These are phyloP conservation scores for Apolygus lucorum DNA, from an alignment of 1,140 invertebrate genomes.

Conservation along the genomic window DNA sequence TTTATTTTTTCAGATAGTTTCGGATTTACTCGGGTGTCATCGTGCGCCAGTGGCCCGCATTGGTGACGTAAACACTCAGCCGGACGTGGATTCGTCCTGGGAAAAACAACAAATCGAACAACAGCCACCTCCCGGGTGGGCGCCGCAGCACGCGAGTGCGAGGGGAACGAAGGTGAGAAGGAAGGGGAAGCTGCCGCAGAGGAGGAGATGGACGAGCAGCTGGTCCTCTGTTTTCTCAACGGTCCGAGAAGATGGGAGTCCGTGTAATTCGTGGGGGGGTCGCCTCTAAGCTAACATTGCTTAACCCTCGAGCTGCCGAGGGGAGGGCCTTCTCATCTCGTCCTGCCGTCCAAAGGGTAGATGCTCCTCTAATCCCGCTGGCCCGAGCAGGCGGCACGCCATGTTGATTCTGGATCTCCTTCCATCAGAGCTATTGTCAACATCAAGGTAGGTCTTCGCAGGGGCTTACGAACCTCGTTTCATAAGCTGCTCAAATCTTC, in stretches of 20 bases:
- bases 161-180: background rate
- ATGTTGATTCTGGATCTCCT: constrained; percentile 13
- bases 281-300: constrained; percentile 11
- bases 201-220: background rate
- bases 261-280: constrained; percentile 1
- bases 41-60: no score
- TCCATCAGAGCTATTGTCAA: constrained; percentile 8
- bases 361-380: background rate
- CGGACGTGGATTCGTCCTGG: no score
- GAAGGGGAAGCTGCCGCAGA: background rate
- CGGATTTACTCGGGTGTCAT: no score
- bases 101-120: no score
- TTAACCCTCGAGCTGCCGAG: background rate
- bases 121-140: no score
- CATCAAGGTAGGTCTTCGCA: constrained; percentile 8
- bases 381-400: constrained; percentile 4
- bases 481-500: no score
- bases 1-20: no score
- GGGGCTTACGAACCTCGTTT: no score
- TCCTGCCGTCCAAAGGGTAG: constrained; percentile 1
- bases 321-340: background rate
- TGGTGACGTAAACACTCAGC: no score
- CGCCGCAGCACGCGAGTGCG: no score
- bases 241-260: constrained; percentile 3
- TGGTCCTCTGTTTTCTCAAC: constrained; percentile 3